Base-by-base conservation (phyloP, 1,140 invertebrate genomes). In the Philopotamus ludificatus region DNA sequence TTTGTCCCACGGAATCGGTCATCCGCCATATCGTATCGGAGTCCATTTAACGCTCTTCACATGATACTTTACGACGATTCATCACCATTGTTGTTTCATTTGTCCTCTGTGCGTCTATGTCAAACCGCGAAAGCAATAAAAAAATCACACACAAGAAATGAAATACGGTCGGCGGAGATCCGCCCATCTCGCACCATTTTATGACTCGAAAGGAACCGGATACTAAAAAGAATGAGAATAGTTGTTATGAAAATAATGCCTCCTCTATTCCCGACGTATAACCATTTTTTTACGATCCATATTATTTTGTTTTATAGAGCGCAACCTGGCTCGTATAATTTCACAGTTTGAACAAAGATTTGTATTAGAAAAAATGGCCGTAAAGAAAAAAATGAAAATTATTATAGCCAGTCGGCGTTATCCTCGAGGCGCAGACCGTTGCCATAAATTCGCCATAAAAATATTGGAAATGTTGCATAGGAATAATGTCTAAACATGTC, bases 201-300 rank as follows among this genome's bases (percentile, higher is more conserved):
- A 69, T 60, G 67, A 69, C 67, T 60, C 34, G 8, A 42, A 44
- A 69, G 67, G 59, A 69, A 65, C 67, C 59, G 67, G 63, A 69
- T 69, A 65, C 58, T 53, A 63, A 68, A 68, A 61, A 58, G 57
- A 69, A 58, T 28, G 45, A 53, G 63, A 63, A 69, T 66, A 65
- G 59, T 68, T 58, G 58, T 66, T 61, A 61, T 42, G 63, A 69
- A 65, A 65, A 69, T 69, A 68, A 65, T 68, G 67, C 42, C 49
- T 28, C 53, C 51, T 55, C 62, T 65, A 54, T 68, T 60, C 64
- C 50, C 59, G 55, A 49, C 54, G 15, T 20, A 41, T 18, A 57
- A 16, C 10, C 50, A 53, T 59, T 45, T 62, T 68, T 67, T 68
- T 68, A 68, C 58, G 67, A 68, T 63, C 65, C 15, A 47, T 49